Conservation (phyloP, 2,797 vertebrate species). For the Lutjanus argentimaculatus region DNA sequence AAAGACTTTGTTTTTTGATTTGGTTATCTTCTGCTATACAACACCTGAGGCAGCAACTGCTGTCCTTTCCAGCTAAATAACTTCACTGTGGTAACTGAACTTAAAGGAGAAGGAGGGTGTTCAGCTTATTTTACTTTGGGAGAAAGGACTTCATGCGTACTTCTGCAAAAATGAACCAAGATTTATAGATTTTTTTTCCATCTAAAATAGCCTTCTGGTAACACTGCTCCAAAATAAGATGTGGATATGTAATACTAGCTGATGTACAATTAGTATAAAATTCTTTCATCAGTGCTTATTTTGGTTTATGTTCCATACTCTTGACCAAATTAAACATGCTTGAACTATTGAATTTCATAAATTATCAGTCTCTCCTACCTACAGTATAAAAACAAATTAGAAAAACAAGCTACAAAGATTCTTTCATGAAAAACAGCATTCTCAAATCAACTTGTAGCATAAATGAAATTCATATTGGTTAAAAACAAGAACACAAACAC, state of each 20-base stretch:
- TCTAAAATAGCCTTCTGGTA: constrained; percentile 34
- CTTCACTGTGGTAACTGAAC: constrained; percentile 42
- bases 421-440: constrained; percentile 63
- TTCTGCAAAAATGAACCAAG: constrained; percentile 41
- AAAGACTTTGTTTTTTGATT: constrained; percentile 33
- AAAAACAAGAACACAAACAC: constrained; percentile 48
- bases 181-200: constrained; percentile 23
- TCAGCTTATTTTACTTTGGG: constrained; percentile 51
- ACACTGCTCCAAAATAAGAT: constrained; percentile 47
- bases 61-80: constrained; percentile 41
- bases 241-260: constrained; percentile 42
- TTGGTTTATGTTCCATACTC: constrained; percentile 40
- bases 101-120: constrained; percentile 38
- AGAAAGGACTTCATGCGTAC: constrained; percentile 64
- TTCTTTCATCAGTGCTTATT: constrained; percentile 31
- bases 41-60: constrained; percentile 44
- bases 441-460: constrained; percentile 62
- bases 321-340: constrained; percentile 70
- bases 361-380: constrained; percentile 45
- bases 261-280: constrained; percentile 55
- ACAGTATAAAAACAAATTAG: constrained; percentile 72
- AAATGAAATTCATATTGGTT: constrained; percentile 35
- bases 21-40: constrained; percentile 50
- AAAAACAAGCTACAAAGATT: constrained; percentile 67
- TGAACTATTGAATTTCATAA: constrained; percentile 40